These are phyloP conservation scores for Ephialtes manifestator DNA, from an alignment of 2,888 invertebrate genomes.

Conservation along the genomic window DNA sequence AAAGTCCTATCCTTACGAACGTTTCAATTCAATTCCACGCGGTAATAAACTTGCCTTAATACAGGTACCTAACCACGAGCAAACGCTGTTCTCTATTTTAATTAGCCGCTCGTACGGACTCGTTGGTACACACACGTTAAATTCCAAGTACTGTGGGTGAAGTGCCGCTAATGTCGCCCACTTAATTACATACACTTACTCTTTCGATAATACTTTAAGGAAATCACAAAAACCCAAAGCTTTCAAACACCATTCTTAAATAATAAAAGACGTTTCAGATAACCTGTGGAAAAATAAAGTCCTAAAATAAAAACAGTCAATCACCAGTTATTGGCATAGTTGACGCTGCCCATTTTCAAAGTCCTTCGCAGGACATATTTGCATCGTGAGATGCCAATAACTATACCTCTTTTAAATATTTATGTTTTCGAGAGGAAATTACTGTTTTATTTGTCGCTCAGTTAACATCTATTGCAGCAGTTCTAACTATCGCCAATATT, in stretches of 20 bases:
- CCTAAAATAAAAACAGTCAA: neutral
- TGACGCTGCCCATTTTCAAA: neutral
- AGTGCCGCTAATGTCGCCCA: constrained; percentile 35
- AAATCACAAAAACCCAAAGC: constrained; percentile 9
- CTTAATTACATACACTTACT: constrained; percentile 8
- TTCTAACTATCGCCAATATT: constrained; percentile 13
- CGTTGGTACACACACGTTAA: constrained; percentile 24
- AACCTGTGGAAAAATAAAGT: neutral
- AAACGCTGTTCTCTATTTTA: constrained; percentile 81
- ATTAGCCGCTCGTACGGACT: constrained; percentile 77
- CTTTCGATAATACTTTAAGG: neutral
- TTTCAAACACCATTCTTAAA: neutral
- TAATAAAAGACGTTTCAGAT: neutral
- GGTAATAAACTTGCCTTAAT: constrained; percentile 82
- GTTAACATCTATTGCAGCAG: constrained; percentile 15
- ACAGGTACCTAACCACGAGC: constrained; percentile 76
- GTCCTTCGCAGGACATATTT: neutral
- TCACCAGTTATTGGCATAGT: neutral
- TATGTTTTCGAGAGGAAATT: neutral
- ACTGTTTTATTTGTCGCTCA: constrained; percentile 2
- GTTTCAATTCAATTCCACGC: constrained; percentile 81
- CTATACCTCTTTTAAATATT: neutral
- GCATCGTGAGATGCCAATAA: neutral
- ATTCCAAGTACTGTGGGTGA: constrained; percentile 43
- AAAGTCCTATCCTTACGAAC: constrained; percentile 67